Conservation (phyloP, 2,113 vertebrate species). For the Lanius collurio region DNA sequence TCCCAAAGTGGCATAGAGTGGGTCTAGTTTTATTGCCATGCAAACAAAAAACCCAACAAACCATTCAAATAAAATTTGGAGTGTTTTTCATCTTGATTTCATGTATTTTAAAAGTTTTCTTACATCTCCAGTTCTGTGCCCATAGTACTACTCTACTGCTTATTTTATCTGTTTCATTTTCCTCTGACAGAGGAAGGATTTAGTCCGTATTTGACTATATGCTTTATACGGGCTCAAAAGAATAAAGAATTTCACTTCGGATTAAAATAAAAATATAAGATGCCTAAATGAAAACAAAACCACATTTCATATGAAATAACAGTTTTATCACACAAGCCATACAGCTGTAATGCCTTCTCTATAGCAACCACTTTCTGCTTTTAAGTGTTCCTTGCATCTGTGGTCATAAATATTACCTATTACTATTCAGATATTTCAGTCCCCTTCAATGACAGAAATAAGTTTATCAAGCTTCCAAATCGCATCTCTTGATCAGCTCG, state of each 20-base stretch:
- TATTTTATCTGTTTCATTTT: background rate
- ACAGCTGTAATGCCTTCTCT: background rate
- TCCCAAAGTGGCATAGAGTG: background rate
- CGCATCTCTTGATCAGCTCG: background rate
- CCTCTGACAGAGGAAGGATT: background rate
- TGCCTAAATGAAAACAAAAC: background rate
- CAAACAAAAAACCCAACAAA: background rate
- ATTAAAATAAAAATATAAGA: background rate
- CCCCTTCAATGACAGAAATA: background rate
- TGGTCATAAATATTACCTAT: background rate
- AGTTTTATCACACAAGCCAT: background rate
- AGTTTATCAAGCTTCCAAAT: background rate
- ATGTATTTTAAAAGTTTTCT: background rate
- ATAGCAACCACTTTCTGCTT: background rate
- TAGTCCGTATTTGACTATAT: background rate
- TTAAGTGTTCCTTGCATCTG: background rate
- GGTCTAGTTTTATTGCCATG: background rate
- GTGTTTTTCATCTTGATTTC: background rate
- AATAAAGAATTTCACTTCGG: background rate
- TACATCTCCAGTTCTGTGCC: background rate
- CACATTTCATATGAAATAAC: background rate
- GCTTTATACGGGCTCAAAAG: background rate
- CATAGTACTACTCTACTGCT: background rate
- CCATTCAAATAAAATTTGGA: background rate
- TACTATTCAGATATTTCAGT: background rate